Percentiles rank a stretch among this genome's conserved stretches.
phyloP scores from a whole-genome alignment of 2,888 invertebrate species.

The Pomacea canaliculata region DNA sequence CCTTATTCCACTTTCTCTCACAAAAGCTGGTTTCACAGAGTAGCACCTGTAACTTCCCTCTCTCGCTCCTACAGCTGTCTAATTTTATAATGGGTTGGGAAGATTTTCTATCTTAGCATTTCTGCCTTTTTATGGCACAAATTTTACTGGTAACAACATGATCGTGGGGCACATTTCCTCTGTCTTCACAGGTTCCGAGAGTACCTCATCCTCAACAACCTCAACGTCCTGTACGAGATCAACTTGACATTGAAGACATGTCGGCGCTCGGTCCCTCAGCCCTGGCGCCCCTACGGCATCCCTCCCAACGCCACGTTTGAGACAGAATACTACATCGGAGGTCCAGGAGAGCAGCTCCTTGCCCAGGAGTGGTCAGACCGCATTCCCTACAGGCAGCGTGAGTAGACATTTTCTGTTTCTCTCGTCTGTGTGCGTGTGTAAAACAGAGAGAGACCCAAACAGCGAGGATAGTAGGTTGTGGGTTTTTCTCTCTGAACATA shows the following conservation, averaged over 20 bases:
- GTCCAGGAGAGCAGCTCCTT: conserved; percentile 40
- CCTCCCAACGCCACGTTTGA: conserved; percentile 45
- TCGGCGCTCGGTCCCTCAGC: conserved; percentile 31
- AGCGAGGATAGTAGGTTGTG: background rate
- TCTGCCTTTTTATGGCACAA: too few relatives aligned
- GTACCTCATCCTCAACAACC: conserved; percentile 39
- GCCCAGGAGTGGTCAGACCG: conserved; percentile 47
- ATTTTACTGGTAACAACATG: too few relatives aligned
- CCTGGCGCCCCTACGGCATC: conserved; percentile 41
- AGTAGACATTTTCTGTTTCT: conserved; percentile 15
- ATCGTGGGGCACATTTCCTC: too few relatives aligned
- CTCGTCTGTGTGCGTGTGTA: background rate
- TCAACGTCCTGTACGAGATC: conserved; percentile 38
- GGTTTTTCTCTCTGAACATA: too few relatives aligned
- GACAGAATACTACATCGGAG: conserved; percentile 42
- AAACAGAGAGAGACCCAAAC: background rate
- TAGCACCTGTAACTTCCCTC: too few relatives aligned
- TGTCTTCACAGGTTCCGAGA: conserved; percentile 37
- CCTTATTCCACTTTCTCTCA: too few relatives aligned
- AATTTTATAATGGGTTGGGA: too few relatives aligned
- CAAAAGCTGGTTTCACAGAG: too few relatives aligned
- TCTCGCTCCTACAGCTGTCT: too few relatives aligned
- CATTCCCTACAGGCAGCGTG: conserved; percentile 34
- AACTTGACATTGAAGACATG: conserved; percentile 41
- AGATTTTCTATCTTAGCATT: too few relatives aligned